Percentiles rank a stretch among this genome's conserved stretches.
Evolutionary conservation across 2,113 vertebrate species (phyloP).

Genomic region (Uria aalge): DNA sequence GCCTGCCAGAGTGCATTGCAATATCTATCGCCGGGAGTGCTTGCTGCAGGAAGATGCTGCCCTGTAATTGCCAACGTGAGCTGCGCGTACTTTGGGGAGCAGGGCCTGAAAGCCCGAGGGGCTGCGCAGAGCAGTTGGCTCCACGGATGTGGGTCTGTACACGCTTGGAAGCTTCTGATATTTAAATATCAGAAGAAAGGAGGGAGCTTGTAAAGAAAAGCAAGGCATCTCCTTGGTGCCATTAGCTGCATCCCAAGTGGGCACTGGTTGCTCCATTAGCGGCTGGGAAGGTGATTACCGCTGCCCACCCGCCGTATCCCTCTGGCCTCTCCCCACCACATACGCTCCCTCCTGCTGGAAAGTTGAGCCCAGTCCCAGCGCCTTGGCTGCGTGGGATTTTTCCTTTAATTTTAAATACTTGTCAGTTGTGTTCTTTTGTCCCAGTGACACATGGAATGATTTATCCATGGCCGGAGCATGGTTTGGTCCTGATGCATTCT

Average conservation of each 20-base stretch:
- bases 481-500: background rate
- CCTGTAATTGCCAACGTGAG: background rate
- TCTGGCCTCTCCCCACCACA: rapidly evolving
- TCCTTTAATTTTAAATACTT: conserved; percentile 30
- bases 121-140: rapidly evolving
- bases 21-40: background rate
- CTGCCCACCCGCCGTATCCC: background rate
- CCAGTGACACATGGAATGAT: conserved; percentile 43
- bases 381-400: background rate
- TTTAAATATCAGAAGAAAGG: background rate
- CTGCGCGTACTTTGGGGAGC: rapidly evolving
- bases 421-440: background rate
- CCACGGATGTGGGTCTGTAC: rapidly evolving
- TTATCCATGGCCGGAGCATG: background rate
- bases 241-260: background rate
- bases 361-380: background rate
- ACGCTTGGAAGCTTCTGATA: background rate
- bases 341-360: background rate
- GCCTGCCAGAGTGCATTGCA: background rate
- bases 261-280: background rate
- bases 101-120: background rate
- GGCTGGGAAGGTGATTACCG: background rate
- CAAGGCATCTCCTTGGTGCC: background rate
- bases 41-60: background rate
- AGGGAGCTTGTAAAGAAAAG: background rate